phyloP scores from a whole-genome alignment of 2,888 invertebrate species.

The Caenorhabditis virilis region DNA sequence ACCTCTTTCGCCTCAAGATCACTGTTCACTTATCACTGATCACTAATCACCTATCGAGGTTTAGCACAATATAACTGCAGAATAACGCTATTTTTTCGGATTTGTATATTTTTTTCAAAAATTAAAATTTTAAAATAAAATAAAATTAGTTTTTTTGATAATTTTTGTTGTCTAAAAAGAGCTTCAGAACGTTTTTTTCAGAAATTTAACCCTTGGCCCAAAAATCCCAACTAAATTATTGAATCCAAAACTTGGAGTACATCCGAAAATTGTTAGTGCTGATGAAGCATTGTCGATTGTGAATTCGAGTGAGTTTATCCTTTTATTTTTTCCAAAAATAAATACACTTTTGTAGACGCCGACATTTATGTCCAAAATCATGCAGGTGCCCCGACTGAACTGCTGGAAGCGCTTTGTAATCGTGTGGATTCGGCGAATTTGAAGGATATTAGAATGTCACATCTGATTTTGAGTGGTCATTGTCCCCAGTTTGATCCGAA shows the following conservation, averaged over 20 bases:
- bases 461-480: constrained; percentile 89
- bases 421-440: constrained; percentile 79
- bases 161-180: too few species aligned
- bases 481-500: constrained; percentile 37
- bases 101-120: too few species aligned
- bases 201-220: constrained; percentile 28
- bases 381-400: constrained; percentile 84
- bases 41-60: too few species aligned
- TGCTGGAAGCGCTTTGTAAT: constrained; percentile 83
- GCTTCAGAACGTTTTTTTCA: constrained; percentile 3
- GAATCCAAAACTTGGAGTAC: constrained; percentile 21
- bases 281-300: constrained; percentile 54
- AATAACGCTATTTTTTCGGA: too few species aligned
- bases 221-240: constrained; percentile 25
- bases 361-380: constrained; percentile 87
- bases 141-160: too few species aligned
- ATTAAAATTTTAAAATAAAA: too few species aligned
- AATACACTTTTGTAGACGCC: constrained; percentile 79
- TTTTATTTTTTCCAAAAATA: not conserved
- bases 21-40: too few species aligned
- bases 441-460: constrained; percentile 81
- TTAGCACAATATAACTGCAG: too few species aligned
- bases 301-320: constrained; percentile 41
- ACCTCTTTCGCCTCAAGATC: too few species aligned
- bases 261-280: constrained; percentile 70